Percentiles rank a stretch among this genome's conserved stretches.
Conservation (phyloP, 2,888 invertebrate species). For the Graphium colonna region DNA sequence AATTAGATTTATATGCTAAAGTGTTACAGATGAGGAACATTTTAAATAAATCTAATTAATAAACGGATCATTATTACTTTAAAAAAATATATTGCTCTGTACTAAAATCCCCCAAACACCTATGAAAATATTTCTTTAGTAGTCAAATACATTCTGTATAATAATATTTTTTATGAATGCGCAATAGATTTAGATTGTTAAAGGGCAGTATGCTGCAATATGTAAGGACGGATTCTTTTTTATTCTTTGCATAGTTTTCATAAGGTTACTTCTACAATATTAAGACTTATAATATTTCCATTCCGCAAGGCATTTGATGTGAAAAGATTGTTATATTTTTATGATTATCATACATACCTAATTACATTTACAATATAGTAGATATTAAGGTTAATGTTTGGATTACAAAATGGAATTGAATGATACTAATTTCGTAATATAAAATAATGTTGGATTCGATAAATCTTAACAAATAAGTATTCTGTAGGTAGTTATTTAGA, state of each 20-base stretch:
- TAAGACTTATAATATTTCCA: slow-evolving; percentile 17
- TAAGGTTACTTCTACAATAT: background rate
- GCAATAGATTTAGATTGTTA: too few relatives aligned
- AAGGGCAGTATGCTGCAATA: too few relatives aligned
- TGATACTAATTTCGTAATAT: background rate
- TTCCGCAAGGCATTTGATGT: slow-evolving; percentile 29
- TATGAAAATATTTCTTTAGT: too few relatives aligned
- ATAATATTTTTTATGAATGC: too few relatives aligned
- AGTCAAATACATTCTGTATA: too few relatives aligned
- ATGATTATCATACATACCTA: background rate
- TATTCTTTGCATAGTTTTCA: background rate
- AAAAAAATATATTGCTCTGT: too few relatives aligned
- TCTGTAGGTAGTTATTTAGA: background rate
- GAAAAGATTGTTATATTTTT: background rate
- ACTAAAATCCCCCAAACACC: too few relatives aligned
- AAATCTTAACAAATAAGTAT: background rate
- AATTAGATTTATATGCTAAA: too few relatives aligned
- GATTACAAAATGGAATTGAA: background rate
- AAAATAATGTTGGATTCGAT: background rate
- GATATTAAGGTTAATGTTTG: background rate
- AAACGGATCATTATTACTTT: too few relatives aligned
- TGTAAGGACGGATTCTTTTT: background rate
- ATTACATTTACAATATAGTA: background rate
- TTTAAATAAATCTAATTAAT: too few relatives aligned
- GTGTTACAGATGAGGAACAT: too few relatives aligned